phyloP scores from a whole-genome alignment of 2,797 vertebrate species.

The Chanos chanos region DNA sequence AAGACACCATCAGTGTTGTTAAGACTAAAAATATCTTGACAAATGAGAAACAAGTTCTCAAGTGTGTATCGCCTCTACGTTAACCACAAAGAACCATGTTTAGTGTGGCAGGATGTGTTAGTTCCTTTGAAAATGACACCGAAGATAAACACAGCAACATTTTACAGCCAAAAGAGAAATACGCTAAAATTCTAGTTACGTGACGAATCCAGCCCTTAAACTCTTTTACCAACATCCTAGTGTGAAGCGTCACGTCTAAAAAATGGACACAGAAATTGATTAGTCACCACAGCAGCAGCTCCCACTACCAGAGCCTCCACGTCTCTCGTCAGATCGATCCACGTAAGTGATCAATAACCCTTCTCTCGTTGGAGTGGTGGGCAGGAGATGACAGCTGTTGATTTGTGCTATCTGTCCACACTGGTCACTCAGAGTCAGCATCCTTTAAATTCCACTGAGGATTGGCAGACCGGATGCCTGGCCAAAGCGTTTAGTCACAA shows the following conservation, averaged over 20 bases:
- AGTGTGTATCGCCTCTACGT: background rate
- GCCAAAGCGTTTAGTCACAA: conserved; percentile 40
- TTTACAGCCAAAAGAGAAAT: too few species aligned
- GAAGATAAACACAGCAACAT: too few species aligned
- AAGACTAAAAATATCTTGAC: conserved; percentile 27
- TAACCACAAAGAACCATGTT: background rate
- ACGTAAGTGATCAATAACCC: conserved; percentile 35
- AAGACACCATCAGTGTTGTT: conserved; percentile 10
- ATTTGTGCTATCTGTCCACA: conserved; percentile 23
- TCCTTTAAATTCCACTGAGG: conserved; percentile 32
- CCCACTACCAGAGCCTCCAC: too few species aligned
- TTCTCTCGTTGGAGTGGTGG: background rate
- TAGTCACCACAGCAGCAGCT: too few species aligned
- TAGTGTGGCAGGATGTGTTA: background rate
- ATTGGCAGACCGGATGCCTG: conserved; percentile 22
- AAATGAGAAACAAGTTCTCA: background rate
- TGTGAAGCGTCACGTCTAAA: too few species aligned
- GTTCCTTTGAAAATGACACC: too few species aligned
- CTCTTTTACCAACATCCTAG: too few species aligned
- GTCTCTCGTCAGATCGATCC: conserved; percentile 10
- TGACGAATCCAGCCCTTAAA: too few species aligned
- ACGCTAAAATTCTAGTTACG: too few species aligned
- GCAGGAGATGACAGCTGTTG: conserved; percentile 45
- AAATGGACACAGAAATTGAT: too few species aligned
- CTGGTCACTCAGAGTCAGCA: conserved; percentile 38